Percentiles rank a stretch among this genome's conserved stretches.
Conservation (phyloP, 2,113 vertebrate genomes). For the Colistium nudipinnis region DNA sequence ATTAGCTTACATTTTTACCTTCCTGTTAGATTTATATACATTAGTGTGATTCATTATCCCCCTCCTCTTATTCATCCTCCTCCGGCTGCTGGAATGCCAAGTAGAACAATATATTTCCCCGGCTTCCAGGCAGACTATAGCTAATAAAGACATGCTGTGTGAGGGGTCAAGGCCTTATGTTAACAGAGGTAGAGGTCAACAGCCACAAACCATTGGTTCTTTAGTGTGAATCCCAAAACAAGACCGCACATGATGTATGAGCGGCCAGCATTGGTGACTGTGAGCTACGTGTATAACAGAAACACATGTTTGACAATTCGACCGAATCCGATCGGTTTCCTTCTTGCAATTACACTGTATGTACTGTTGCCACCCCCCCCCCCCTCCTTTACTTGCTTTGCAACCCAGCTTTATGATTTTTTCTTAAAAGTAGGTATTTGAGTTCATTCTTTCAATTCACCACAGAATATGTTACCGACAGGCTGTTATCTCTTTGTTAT, state of each 20-base stretch:
- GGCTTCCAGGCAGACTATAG: slow-evolving; percentile 15
- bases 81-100: slow-evolving; percentile 1
- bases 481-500: slow-evolving; percentile 11
- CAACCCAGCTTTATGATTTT: not conserved
- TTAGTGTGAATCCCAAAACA: slow-evolving; percentile 4
- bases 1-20: not conserved
- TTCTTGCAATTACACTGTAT: no score
- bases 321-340: not conserved
- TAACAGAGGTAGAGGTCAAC: slow-evolving; percentile 47
- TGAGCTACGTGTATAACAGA: not conserved
- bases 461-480: not conserved
- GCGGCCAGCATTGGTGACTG: not conserved
- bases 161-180: slow-evolving; percentile 49
- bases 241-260: slow-evolving; percentile 25
- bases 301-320: not conserved
- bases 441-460: not conserved
- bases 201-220: slow-evolving; percentile 31
- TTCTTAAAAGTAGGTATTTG: not conserved
- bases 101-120: slow-evolving; percentile 27
- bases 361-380: not conserved
- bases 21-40: not conserved
- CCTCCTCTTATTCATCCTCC: not conserved
- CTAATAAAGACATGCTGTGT: slow-evolving; percentile 38
- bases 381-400: not conserved
- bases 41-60: not conserved